A percentile compares a stretch with the other conserved stretches of the same genome.
Conservation (phyloP, 2,797 vertebrate species). For the Sardinella longiceps region DNA sequence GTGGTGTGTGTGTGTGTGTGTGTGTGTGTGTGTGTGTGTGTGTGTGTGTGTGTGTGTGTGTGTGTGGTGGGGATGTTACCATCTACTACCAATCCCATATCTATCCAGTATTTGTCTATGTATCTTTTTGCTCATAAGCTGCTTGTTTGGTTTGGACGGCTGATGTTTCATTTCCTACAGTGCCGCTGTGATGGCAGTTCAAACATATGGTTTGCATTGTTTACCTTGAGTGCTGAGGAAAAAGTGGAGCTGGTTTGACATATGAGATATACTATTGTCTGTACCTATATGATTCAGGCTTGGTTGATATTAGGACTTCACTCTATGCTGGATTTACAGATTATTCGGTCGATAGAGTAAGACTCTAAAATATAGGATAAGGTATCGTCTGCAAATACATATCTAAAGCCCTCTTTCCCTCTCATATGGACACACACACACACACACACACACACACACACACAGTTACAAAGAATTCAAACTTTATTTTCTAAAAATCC, state of each 20-base stretch:
- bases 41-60: background rate
- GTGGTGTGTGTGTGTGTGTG: background rate
- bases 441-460: background rate
- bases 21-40: background rate
- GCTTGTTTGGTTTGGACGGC: slow-evolving; percentile 34
- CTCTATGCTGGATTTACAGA: background rate
- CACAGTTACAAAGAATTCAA: background rate
- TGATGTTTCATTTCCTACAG: background rate
- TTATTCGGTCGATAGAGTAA: background rate
- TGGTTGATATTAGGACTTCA: background rate
- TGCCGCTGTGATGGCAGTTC: background rate
- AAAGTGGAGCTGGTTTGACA: background rate
- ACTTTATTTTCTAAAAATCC: background rate
- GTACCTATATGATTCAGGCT: background rate
- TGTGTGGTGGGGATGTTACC: background rate
- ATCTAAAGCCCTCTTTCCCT: background rate
- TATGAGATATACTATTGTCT: background rate
- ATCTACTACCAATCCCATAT: background rate
- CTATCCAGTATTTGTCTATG: background rate
- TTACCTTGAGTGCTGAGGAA: slow-evolving; percentile 27
- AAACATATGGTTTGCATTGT: slow-evolving; percentile 41
- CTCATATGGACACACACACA: background rate
- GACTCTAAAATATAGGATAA: too few species aligned
- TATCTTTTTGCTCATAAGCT: slow-evolving; percentile 36
- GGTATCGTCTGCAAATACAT: background rate